Base-by-base conservation (phyloP, 1,140 invertebrate genomes). In the Thaumatotibia leucotreta region DNA sequence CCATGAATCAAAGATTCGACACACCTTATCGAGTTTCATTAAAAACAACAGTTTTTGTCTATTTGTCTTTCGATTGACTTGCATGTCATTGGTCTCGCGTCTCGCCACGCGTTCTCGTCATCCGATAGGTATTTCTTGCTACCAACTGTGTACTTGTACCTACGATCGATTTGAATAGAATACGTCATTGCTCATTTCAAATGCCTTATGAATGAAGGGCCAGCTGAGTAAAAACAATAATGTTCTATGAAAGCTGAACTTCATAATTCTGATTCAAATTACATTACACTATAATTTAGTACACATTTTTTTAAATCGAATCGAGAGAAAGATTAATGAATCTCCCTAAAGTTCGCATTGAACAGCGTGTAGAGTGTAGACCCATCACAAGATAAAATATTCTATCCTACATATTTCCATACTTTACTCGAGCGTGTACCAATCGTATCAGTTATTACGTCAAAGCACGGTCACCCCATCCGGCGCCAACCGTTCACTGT, bases 21-120 rank as follows among this genome's bases (percentile, higher is more conserved):
- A 58, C 52, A 58, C 24, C 50, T 52, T 24, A 17, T 58, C 29
- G 52, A 58, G 29, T 58, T 58, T 29, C 52, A 58, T 27, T 27
- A 5, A 58, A 58, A 58, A 58, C 52, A 58, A 31, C 52, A 31
- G 24, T 58, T 58, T 58, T 58, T 58, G 14, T 58, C 52, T 27
- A 58, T 31, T 58, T 58, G 52, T 31, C 27, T 58, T 58, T 58
- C 14, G 52, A 24, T 58, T 29, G 52, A 58, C 52, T 54, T 24
- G 50, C 50, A n/a, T 27, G 50, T 27, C 50, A 54, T 54, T 24
- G 11, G 50, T 54, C 11, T 27, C 52, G 52, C 33, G 14, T 39
- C 14, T n/a, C 33, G n/a, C n/a, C n/a, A n/a, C n/a, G 14, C 24
- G 22, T 58, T 17, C 27, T 6, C n/a, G 52, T 58, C 23, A 27